Evolutionary conservation across 2,113 vertebrate genomes (phyloP), one percentile per base, ranked within the genome.

Genomic region (Coregonus clupeaformis): DNA sequence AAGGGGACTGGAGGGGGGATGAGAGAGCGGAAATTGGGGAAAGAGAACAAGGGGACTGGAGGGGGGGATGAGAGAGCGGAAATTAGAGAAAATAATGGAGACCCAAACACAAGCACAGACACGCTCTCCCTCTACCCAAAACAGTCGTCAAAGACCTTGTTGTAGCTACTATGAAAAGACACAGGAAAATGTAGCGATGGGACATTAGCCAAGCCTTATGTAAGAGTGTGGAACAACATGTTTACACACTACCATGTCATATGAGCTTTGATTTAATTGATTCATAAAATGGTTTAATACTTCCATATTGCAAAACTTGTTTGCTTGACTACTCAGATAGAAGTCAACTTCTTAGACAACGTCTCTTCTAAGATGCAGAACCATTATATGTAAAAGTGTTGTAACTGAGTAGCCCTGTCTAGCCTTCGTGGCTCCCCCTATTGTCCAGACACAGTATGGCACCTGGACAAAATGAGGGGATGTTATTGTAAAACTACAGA

Each of bases 401-500:
- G 0, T 67, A 22, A 25, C 57, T 5, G 5, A 18, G 60, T 47
- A 36, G 42, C 16, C 68, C 20, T 14, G 36, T 22, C 24, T 36
- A 49, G 25, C n/a, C n/a, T n/a, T n/a, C n/a, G n/a, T 74, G 82
- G 78, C 72, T 2, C 89, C 86, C 52, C 69, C 89, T 67, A 6
- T 81, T 86, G 90, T 69, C 63, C 49, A 16, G 63, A 30, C 32
- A 24, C 6, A 55, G 66, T 59, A 77, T 0, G 47, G 68, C 3
- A 42, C 59, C 9, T 42, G 36, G 36, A 9, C 36, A 12, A 42
- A 42, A 42, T 42, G 0, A 42, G 36, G 9, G 9, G 9, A 42
- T 11, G 2, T 3, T 70, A 47, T 6, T 4, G 49, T 52, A 18
- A 18, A 52, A 52, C 49, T 52, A 18, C 49, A 52, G 16, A 14